A percentile compares a stretch with the other conserved stretches of the same genome.
phyloP scores from a whole-genome alignment of 1,140 invertebrate species.

The Sesamia nonagrioides region DNA sequence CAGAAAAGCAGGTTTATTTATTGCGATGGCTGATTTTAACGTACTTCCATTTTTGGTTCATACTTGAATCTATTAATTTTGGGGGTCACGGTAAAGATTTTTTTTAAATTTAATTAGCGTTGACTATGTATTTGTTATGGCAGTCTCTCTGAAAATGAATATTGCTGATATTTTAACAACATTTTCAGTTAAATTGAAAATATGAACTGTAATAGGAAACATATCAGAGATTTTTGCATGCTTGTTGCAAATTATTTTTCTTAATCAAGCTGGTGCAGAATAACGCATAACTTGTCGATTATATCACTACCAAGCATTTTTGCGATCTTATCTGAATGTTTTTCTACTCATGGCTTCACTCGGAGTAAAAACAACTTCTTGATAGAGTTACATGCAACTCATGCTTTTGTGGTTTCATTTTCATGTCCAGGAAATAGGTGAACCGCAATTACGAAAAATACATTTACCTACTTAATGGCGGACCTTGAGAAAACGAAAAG shows the following conservation, averaged over 20 bases:
- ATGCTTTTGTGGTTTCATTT: neutral
- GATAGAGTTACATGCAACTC: neutral
- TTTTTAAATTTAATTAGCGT: neutral
- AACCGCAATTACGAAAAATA: too few species aligned
- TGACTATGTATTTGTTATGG: neutral
- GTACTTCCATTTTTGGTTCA: neutral
- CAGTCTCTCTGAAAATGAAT: neutral
- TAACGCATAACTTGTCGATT: constrained; percentile 11
- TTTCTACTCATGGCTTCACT: constrained; percentile 20
- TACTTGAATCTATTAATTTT: constrained; percentile 1
- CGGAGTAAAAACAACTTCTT: constrained; percentile 6
- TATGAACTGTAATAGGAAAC: neutral
- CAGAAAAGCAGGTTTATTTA: neutral
- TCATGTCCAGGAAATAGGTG: neutral
- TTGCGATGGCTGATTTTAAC: neutral
- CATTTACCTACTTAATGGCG: too few species aligned
- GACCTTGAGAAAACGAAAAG: too few species aligned
- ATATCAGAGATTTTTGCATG: constrained; percentile 1
- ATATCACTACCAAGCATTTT: constrained; percentile 11
- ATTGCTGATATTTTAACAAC: neutral
- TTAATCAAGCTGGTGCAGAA: neutral
- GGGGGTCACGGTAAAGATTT: neutral
- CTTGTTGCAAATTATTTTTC: neutral
- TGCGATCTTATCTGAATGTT: constrained; percentile 5
- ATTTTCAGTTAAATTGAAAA: neutral